A percentile compares a stretch with the other conserved stretches of the same genome.
These are phyloP conservation scores for Vollenhovia emeryi DNA, from an alignment of 1,140 invertebrate genomes.

Conservation along the genomic window DNA sequence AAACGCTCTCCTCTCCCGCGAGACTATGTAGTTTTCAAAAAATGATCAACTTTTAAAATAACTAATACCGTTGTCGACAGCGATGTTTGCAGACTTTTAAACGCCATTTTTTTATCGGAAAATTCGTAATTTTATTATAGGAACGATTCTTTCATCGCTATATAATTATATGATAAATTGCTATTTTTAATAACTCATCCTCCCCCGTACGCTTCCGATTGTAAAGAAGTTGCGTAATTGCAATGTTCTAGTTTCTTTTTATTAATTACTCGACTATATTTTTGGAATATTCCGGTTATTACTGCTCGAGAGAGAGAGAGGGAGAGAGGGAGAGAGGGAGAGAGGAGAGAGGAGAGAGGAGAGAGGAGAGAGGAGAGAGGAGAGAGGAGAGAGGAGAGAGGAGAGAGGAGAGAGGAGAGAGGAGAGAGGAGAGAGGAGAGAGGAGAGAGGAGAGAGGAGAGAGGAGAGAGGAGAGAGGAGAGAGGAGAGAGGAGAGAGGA, in stretches of 20 bases:
- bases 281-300: constrained; percentile 32
- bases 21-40: background rate
- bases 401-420: too few species aligned
- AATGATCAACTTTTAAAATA: constrained; percentile 28
- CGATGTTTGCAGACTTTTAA: background rate
- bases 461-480: too few species aligned
- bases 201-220: background rate
- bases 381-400: too few species aligned
- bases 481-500: too few species aligned
- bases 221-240: constrained; percentile 20
- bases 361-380: too few species aligned
- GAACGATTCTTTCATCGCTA: background rate
- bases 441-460: too few species aligned
- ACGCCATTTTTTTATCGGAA: background rate
- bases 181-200: constrained; percentile 16
- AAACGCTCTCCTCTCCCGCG: background rate
- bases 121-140: background rate
- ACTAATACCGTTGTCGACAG: background rate
- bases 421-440: too few species aligned
- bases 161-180: constrained; percentile 15
- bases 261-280: background rate
- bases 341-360: too few species aligned
- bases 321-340: too few species aligned
- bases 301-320: background rate
- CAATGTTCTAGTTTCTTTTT: background rate